Evolutionary conservation across 2,113 vertebrate species (phyloP), one percentile per base, ranked within the genome.

Genomic region (Thamnaconus septentrionalis): DNA sequence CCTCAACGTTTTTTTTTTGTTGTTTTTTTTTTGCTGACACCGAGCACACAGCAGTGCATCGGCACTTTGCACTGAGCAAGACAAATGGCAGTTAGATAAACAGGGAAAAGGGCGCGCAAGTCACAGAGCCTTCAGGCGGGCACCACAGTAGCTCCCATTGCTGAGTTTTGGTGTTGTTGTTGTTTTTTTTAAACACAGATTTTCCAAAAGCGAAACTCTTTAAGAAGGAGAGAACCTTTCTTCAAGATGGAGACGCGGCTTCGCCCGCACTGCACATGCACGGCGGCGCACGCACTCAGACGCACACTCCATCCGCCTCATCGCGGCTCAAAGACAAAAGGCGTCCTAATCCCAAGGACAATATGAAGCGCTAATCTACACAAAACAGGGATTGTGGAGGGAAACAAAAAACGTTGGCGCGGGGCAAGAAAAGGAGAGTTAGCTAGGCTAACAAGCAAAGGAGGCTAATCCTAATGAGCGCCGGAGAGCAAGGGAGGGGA

Each of bases 391-490:
- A 86, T 83, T 84, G 80, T 77, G 61, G 9, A 4, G 48, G 63
- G 71, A 76, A 71, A 88, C 67, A 82, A 82, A 80, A 31, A 31
- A 31, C 2, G 18, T 10, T 54, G 51, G 65, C 70, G 68, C 7
- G 64, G 66, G 3, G 12, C 11, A 66, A 56, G 71, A 59, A 59
- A 70, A 66, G 65, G 66, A 58, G 44, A 57, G 60, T 61, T 69
- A 82, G 68, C 63, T 31, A 57, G 8, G 52, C 81, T 82, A 77
- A 80, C 72, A 56, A 72, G 80, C 61, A 79, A 73, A 77, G 53
- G 53, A 48, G 65, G 69, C 83, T 85, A 86, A 89, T 89, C 82
- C 80, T 81, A 85, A 87, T 86, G 66, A 86, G 69, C 75, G 81
- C 88, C 79, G 73, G 69, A 84, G 62, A 69, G 64, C 12, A n/a